These are phyloP conservation scores for Aleadryas rufinucha DNA, from an alignment of 2,113 vertebrate species.

Conservation along the genomic window DNA sequence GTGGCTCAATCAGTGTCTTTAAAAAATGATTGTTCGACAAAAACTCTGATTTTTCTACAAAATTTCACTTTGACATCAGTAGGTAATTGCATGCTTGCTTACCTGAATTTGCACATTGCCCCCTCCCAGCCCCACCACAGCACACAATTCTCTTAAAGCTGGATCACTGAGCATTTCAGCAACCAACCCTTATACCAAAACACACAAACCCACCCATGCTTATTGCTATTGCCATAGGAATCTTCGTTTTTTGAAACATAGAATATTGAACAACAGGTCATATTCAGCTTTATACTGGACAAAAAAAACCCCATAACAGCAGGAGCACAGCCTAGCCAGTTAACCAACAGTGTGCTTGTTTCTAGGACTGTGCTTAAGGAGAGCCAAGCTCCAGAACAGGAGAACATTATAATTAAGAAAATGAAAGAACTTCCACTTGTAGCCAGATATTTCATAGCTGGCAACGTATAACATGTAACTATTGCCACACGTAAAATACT, in stretches of 20 bases:
- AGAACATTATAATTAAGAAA: background rate
- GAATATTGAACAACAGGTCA: background rate
- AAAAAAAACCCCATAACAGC: accelerated
- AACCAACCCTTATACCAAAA: background rate
- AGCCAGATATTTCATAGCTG: background rate
- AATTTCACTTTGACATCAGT: background rate
- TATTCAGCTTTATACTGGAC: background rate
- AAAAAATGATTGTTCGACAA: background rate
- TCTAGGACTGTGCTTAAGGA: background rate
- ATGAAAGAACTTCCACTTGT: background rate
- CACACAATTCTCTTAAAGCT: background rate
- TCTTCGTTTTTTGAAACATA: background rate
- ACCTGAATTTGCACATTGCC: background rate
- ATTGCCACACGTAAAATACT: background rate
- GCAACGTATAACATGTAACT: background rate
- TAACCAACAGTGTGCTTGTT: background rate
- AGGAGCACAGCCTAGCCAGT: background rate
- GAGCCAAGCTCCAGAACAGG: background rate
- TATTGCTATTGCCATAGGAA: background rate
- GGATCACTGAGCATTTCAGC: background rate
- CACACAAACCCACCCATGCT: background rate
- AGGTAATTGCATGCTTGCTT: background rate
- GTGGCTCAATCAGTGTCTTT: background rate
- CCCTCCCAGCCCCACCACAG: background rate
- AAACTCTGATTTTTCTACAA: background rate